Conservation (phyloP, 2,113 vertebrate genomes). For the Rhipidura dahli region DNA sequence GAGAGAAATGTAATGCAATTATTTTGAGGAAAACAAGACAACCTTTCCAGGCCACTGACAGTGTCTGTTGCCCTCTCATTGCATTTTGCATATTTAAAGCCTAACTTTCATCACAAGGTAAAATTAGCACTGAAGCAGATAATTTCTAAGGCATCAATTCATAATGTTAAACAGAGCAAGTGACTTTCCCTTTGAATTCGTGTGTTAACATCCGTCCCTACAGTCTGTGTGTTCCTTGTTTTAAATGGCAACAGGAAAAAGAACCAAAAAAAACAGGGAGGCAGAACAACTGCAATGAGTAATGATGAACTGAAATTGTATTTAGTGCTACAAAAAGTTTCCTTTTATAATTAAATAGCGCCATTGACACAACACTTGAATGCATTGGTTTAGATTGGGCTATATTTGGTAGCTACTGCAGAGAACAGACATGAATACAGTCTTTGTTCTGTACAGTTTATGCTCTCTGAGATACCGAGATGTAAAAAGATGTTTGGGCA, state of each 20-base stretch:
- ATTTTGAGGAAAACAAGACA: neutral
- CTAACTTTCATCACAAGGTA: slow-evolving; percentile 8
- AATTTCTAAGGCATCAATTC: slow-evolving; percentile 36
- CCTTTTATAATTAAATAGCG: neutral
- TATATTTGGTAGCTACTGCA: neutral
- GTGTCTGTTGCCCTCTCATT: neutral
- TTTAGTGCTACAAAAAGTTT: neutral
- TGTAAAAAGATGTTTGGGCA: neutral
- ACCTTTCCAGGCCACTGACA: neutral
- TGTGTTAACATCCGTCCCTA: neutral
- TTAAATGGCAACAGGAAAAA: neutral
- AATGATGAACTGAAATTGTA: neutral
- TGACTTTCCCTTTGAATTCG: slow-evolving; percentile 1
- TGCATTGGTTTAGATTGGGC: neutral
- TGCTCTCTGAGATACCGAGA: neutral
- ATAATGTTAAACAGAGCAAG: slow-evolving; percentile 37
- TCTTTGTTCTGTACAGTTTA: neutral
- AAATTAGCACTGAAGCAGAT: slow-evolving; percentile 42
- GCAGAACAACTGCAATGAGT: neutral
- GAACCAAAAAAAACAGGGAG: fast-evolving
- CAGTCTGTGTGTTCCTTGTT: neutral
- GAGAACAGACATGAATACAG: neutral
- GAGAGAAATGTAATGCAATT: neutral
- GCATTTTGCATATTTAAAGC: slow-evolving; percentile 14
- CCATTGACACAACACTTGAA: neutral